Evolutionary conservation across 2,797 vertebrate species (phyloP), one percentile per base, ranked within the genome.

Genomic region (Epinephelus awoara): DNA sequence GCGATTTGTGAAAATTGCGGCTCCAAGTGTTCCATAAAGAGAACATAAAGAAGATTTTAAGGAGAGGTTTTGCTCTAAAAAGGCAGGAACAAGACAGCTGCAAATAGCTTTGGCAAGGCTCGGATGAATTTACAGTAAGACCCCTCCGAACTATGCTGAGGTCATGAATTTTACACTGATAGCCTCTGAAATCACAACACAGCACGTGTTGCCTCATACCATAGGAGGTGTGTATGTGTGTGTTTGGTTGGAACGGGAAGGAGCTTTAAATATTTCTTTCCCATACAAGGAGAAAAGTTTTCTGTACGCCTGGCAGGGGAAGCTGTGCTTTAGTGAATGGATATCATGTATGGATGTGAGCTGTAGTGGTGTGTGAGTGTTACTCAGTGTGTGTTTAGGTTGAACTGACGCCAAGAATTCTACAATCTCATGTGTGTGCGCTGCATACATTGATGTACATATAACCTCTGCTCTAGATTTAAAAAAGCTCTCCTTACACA

Each of bases 251-350:
- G 61, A 77, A 62, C 66, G 74, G 59, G 56, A 84, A 57, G 46
- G 66, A 77, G 68, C 54, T 83, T 71, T 67, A 85, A 85, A 87
- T 85, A 78, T 85, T 85, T 77, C 82, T 85, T 91, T 83, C 4
- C 89, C 89, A 79, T 91, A 91, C 42, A 91, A 91, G 90, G 88
- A 83, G 58, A 91, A 87, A 85, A 14, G 23, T 54, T 85, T 86
- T 69, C 49, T 80, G 70, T 61, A 64, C 56, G 73, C 64, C 52
- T 12, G 82, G 54, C 59, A 72, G 54, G 19, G 8, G 58, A 80
- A 81, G 47, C 69, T 75, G 63, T 65, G 46, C 76, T 80, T 78
- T 73, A 3, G 6, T 84, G 25, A 50, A 75, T 68, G 76, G 40
- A 18, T 54, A 55, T 82, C 65, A 83, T 81, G 84, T 82, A 84